Percentiles rank a stretch among this genome's conserved stretches.
These are phyloP conservation scores for Hydropsyche tenuis DNA, from an alignment of 1,140 invertebrate genomes.

Conservation along the genomic window DNA sequence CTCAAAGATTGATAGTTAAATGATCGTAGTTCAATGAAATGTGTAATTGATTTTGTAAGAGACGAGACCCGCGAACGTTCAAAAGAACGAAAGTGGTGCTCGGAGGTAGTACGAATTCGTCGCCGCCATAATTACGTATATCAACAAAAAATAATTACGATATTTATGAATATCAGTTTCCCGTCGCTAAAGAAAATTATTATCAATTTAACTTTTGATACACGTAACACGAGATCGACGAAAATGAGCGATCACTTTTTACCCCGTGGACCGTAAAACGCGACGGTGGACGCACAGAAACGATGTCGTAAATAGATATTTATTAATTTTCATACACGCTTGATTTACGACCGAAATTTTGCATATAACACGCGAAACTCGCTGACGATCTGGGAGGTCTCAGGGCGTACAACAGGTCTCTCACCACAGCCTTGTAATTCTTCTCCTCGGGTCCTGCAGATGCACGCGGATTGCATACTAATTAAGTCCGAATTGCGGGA, in stretches of 20 bases:
- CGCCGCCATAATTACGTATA: background rate
- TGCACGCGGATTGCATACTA: slow-evolving; percentile 32
- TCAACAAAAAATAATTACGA: background rate
- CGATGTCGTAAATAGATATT: slow-evolving; percentile 18
- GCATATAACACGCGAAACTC: slow-evolving; percentile 9
- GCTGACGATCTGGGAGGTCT: slow-evolving; percentile 36
- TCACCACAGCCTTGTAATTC: slow-evolving; percentile 36
- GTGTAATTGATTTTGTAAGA: slow-evolving; percentile 12
- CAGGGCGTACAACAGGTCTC: slow-evolving; percentile 25
- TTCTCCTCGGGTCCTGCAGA: slow-evolving; percentile 4
- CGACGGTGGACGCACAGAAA: background rate
- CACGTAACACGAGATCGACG: no score
- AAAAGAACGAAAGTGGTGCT: no score
- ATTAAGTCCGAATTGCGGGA: slow-evolving; percentile 19
- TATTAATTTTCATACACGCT: slow-evolving; percentile 12
- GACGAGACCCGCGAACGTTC: background rate
- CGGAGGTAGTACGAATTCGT: no score
- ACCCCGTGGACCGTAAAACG: background rate
- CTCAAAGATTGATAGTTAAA: slow-evolving; percentile 19
- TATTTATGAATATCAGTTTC: background rate
- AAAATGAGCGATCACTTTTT: background rate
- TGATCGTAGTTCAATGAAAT: slow-evolving; percentile 17
- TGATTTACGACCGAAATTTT: slow-evolving; percentile 29
- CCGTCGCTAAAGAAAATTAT: background rate
- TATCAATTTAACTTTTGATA: background rate